phyloP scores from a whole-genome alignment of 2,113 vertebrate species.

The Sceloporus undulatus region DNA sequence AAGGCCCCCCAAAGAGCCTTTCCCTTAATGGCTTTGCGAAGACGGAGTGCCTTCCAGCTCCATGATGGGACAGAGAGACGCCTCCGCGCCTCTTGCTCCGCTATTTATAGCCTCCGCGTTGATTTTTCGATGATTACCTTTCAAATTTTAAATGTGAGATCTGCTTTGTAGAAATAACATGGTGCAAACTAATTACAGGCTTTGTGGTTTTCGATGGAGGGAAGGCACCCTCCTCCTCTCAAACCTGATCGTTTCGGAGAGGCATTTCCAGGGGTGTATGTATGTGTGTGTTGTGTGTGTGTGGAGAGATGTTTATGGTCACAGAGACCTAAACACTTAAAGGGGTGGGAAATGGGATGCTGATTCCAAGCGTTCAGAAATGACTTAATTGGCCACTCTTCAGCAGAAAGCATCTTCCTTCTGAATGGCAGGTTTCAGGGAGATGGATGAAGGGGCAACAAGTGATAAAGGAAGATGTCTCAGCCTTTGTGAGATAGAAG shows the following conservation, averaged over 20 bases:
- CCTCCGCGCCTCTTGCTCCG: neutral
- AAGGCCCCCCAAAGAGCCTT: neutral
- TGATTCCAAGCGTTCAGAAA: rapidly evolving
- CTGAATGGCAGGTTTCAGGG: too few species aligned
- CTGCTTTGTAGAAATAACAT: constrained; percentile 57
- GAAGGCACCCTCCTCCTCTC: constrained; percentile 15
- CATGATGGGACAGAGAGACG: neutral
- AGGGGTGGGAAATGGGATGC: rapidly evolving
- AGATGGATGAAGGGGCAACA: neutral
- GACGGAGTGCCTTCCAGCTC: neutral
- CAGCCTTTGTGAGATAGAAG: too few species aligned
- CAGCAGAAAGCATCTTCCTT: neutral
- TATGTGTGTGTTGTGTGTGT: too few species aligned
- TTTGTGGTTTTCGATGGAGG: constrained; percentile 28
- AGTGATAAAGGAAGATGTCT: too few species aligned
- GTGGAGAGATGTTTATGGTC: too few species aligned
- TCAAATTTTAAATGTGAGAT: constrained; percentile 52
- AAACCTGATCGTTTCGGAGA: neutral
- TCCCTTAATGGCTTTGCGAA: constrained; percentile 1
- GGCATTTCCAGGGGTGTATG: neutral
- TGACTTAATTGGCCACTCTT: neutral
- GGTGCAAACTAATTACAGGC: constrained; percentile 51
- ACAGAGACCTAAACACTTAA: neutral
- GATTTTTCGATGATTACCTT: constrained; percentile 52
- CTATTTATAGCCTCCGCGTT: constrained; percentile 47